Evolutionary conservation across 1,140 invertebrate species (phyloP), one percentile per base, ranked within the genome.

Genomic region (Carcinoscorpius rotundicauda): DNA sequence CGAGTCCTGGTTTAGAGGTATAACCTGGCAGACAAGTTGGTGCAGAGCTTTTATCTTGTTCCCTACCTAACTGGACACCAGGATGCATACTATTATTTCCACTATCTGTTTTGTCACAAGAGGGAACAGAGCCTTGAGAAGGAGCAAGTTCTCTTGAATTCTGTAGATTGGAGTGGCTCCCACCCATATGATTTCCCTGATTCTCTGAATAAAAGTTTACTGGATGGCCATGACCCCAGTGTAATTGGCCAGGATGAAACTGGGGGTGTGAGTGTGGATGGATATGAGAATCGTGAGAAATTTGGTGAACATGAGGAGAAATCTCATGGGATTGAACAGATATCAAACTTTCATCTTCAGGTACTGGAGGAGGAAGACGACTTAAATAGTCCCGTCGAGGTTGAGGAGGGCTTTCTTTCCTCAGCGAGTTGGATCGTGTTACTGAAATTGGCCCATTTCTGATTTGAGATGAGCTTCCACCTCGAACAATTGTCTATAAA

Each of bases 341-440:
- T 55, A 64, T 66, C 48, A 58, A 64, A 49, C 64, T 51, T 57
- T 83, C 86, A 72, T 91, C 88, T 81, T 93, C 91, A 48, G 88
- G 89, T 11, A 93, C 67, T 51, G 74, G 69, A n/a, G 74, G 87
- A 51, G 91, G 90, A 6, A 93, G 82, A 78, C 92, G 90, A 62
- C 66, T 67, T 70, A 86, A 80, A 68, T 86, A 83, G 74, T 92
- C 87, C 72, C 86, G 82, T 66, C 89, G 80, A 66, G 90, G 83
- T 59, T 65, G 66, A 8, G 73, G 70, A 4, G 91, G 93, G 52
- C 93, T 93, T 77, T 92, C 95, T 65, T 92, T 93, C 64, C 94
- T 81, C 61, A 96, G 78, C 4, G 91, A 93, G 77, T 96, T 96
- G 9, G 90, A 93, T 68, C 92, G 81, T 3, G 91, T 90, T 53